Evolutionary conservation across 2,888 invertebrate genomes (phyloP).

Genomic region (Ochropacha duplaris): DNA sequence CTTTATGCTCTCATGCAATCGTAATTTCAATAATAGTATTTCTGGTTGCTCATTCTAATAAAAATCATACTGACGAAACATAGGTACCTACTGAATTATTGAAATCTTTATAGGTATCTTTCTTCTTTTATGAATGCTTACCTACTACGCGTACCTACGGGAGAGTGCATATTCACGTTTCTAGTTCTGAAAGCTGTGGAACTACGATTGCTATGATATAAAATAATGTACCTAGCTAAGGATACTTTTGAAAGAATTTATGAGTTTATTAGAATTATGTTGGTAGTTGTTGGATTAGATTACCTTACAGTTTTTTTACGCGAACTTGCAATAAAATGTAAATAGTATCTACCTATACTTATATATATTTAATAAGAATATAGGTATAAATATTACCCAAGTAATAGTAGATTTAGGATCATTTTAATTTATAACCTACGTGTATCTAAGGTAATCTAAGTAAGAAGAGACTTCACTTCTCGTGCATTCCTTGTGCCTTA

Average conservation of each 20-base stretch:
- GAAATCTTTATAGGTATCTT: no score
- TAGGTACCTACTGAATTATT: no score
- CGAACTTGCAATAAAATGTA: slow-evolving; percentile 31
- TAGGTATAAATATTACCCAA: slow-evolving; percentile 16
- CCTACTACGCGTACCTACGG: neutral
- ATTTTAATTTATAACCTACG: neutral
- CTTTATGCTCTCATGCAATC: slow-evolving; percentile 11
- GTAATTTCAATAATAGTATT: slow-evolving; percentile 9
- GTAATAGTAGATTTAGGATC: neutral
- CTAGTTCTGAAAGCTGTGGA: neutral
- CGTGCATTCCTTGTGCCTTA: slow-evolving; percentile 81
- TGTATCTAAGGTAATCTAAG: neutral
- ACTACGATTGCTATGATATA: neutral
- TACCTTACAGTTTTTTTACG: slow-evolving; percentile 17
- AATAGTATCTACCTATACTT: slow-evolving; percentile 10
- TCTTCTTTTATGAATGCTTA: neutral
- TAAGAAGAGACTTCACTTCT: slow-evolving; percentile 42
- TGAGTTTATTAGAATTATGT: slow-evolving; percentile 10
- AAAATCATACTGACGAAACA: no score
- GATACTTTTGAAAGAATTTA: slow-evolving; percentile 5
- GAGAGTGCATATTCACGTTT: neutral
- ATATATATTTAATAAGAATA: slow-evolving; percentile 9
- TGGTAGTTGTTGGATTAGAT: slow-evolving; percentile 15
- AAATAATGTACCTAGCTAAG: no score
- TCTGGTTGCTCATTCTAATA: no score